Evolutionary conservation across 2,797 vertebrate species (phyloP).

Genomic region (Periparus ater): DNA sequence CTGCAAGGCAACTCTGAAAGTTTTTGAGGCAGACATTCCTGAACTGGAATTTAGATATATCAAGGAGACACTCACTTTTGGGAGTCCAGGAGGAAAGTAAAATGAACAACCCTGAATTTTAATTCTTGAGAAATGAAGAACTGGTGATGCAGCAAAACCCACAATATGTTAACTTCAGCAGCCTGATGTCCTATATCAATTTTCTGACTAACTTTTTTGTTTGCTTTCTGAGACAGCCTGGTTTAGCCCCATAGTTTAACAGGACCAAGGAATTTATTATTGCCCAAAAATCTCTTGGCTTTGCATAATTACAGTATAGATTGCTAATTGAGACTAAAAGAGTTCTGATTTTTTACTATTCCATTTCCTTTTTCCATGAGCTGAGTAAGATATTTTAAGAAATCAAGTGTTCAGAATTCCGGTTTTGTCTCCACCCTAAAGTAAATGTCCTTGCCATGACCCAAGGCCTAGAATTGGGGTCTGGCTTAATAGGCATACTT

Average conservation of each 20-base stretch:
- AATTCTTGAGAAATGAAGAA: not conserved
- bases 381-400: not conserved
- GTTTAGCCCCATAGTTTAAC: accelerated
- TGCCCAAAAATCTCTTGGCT: not conserved
- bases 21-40: not conserved
- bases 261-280: not conserved
- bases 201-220: not conserved
- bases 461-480: not conserved
- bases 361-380: not conserved
- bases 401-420: not conserved
- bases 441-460: not conserved
- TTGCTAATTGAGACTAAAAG: not conserved
- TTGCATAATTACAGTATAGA: not conserved
- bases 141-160: not conserved
- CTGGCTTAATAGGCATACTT: not conserved
- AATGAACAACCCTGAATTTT: not conserved
- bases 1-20: not conserved
- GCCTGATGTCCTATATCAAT: not conserved
- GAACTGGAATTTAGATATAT: not conserved
- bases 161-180: not conserved
- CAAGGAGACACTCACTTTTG: not conserved
- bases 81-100: not conserved
- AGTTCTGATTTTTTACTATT: not conserved
- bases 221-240: not conserved
- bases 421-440: not conserved